Percentiles rank a stretch among this genome's conserved stretches.
Conservation (phyloP, 2,113 vertebrate genomes). For the Fregata magnificens region DNA sequence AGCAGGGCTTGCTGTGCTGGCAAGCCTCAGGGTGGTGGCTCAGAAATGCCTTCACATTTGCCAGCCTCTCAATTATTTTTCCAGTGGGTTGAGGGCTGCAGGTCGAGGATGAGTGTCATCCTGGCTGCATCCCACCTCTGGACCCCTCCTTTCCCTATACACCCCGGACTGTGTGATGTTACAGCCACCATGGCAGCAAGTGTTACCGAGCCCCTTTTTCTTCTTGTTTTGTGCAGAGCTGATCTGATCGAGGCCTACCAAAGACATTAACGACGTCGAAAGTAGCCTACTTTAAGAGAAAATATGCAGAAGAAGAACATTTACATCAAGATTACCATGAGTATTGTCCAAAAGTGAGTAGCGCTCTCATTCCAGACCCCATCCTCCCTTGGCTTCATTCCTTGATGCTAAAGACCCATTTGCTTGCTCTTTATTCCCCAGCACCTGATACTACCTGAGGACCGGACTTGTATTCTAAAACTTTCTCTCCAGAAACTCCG, state of each 20-base stretch:
- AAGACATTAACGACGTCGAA: conserved; percentile 96
- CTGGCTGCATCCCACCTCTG: not conserved
- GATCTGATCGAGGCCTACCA: conserved; percentile 69
- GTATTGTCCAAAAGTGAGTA: conserved; percentile 94
- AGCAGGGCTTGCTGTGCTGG: not conserved
- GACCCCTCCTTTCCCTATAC: not conserved
- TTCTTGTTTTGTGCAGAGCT: conserved; percentile 60
- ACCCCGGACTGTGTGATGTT: accelerated
- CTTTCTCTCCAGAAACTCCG: conserved; percentile 96
- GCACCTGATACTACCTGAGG: conserved; percentile 96
- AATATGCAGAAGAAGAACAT: conserved; percentile 99
- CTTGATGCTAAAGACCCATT: not conserved
- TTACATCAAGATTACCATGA: conserved; percentile 90
- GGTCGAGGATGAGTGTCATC: not conserved
- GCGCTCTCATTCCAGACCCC: not conserved
- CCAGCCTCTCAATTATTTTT: not conserved
- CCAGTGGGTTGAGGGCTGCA: not conserved
- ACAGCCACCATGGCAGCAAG: not conserved
- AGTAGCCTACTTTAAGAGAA: conserved; percentile 99
- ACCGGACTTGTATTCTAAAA: conserved; percentile 94
- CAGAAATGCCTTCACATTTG: not conserved
- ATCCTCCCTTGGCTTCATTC: not conserved
- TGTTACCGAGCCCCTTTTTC: not conserved
- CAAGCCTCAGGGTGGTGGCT: not conserved
- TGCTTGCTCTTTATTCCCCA: conserved; percentile 55